Evolutionary conservation across 2,797 vertebrate genomes (phyloP), one percentile per base, ranked within the genome.

Genomic region (Malurus splendens): DNA sequence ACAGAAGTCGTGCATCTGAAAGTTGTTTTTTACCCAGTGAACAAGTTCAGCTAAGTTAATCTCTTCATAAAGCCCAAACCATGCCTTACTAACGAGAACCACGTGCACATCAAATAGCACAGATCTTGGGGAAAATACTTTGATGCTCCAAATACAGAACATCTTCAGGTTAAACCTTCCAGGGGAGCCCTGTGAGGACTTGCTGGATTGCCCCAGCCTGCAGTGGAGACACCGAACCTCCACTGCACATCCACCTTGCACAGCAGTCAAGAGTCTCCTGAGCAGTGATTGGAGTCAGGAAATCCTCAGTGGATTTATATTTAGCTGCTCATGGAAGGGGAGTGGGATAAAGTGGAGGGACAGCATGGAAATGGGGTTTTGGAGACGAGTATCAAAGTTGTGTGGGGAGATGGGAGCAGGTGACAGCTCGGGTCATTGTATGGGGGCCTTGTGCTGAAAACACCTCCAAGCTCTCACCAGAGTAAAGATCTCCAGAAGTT

Each of bases 11-110:
- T 91, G 72, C 91, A 92, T 92, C 94, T 94, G 93, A 94, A 92
- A 93, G 86, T 32, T 93, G 90, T 93, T 95, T 93, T 93, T 93
- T 87, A 92, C 78, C 65, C 65, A 7, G 52, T n/a, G 89, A 90
- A 71, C 39, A 61, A 88, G 90, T 93, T 95, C 88, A 94, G 68
- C 51, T 1, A 56, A 90, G 94, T 95, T 90, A 94, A 93, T 90
- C 93, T 92, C 70, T 93, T 89, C 45, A 42, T 16, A 89, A 67
- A 90, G 41, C 51, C 48, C 66, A 30, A 86, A 51, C 64, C 65
- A 61, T 93, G 84, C 91, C 81, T 88, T 9, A 1, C 57, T 95
- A 92, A 94, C 36, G 45, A 77, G 78, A 93, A 82, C 88, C 91
- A 92, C 4, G 33, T 94, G 94, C 62, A 38, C 75, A 82, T 87